These are phyloP conservation scores for Ephialtes manifestator DNA, from an alignment of 2,888 invertebrate genomes.

Conservation along the genomic window DNA sequence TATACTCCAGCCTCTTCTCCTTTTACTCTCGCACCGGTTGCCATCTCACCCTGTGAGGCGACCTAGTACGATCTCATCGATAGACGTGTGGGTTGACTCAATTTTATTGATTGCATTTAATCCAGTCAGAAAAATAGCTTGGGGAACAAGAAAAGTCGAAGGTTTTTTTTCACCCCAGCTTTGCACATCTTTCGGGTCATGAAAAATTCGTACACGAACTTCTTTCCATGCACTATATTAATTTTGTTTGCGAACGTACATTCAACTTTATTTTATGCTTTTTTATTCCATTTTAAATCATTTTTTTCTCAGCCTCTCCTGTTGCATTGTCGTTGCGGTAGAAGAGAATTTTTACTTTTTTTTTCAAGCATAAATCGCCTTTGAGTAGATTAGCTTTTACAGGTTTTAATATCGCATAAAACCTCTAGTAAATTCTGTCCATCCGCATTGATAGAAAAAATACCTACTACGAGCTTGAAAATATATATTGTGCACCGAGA, in stretches of 20 bases:
- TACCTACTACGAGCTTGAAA: too few relatives aligned
- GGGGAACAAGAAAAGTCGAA: not conserved
- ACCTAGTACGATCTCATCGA: slow-evolving; percentile 1
- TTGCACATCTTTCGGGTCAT: not conserved
- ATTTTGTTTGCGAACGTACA: not conserved
- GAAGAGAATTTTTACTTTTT: too few relatives aligned
- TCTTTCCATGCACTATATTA: not conserved
- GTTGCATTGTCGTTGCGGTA: too few relatives aligned
- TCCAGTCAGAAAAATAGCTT: slow-evolving; percentile 20
- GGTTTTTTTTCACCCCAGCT: not conserved
- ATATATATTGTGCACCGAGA: too few relatives aligned
- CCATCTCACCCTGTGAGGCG: not conserved
- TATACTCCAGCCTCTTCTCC: slow-evolving; percentile 7
- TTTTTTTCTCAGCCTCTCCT: too few relatives aligned
- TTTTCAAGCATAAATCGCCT: too few relatives aligned
- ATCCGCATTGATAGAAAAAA: too few relatives aligned
- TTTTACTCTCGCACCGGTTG: not conserved
- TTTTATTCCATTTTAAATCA: too few relatives aligned
- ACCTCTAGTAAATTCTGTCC: too few relatives aligned
- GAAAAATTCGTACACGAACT: not conserved
- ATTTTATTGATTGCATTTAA: slow-evolving; percentile 56
- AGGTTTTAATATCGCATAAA: too few relatives aligned
- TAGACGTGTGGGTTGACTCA: slow-evolving; percentile 31
- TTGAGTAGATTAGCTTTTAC: too few relatives aligned
- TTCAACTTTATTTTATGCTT: not conserved